Conservation (phyloP, 2,113 vertebrate species). For the Cyphomyrus discorhynchus region DNA sequence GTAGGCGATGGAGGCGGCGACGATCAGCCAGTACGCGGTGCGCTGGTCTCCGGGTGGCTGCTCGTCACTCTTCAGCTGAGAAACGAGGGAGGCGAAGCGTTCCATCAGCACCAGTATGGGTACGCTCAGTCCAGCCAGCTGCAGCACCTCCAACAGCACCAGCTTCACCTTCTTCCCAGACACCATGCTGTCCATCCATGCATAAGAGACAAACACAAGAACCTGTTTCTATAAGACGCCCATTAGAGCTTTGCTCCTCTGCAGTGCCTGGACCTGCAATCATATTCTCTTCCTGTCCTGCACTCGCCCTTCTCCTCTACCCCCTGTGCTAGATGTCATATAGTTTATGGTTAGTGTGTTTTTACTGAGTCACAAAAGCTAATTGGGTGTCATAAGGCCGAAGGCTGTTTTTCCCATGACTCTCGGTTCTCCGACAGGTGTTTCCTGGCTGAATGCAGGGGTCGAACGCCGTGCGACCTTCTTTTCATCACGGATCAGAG, state of each 20-base stretch:
- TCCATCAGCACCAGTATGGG: conserved; percentile 56
- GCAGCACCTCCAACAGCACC: conserved; percentile 58
- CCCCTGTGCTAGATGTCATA: conserved; percentile 48
- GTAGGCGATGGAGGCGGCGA: conserved; percentile 66
- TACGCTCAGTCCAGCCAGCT: conserved; percentile 49
- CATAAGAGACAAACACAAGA: neutral
- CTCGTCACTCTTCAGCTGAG: neutral
- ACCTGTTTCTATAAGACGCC: neutral
- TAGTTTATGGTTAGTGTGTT: conserved; percentile 51
- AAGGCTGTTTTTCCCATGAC: neutral
- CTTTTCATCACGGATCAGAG: neutral
- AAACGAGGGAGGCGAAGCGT: conserved; percentile 51
- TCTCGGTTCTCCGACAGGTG: neutral
- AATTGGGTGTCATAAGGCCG: neutral
- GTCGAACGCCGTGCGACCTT: neutral
- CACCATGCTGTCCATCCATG: conserved; percentile 43
- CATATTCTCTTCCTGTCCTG: neutral
- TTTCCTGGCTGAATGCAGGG: neutral
- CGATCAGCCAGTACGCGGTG: conserved; percentile 66
- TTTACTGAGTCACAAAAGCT: conserved; percentile 45
- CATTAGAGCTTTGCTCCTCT: neutral
- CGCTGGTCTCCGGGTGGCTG: neutral
- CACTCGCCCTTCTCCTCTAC: conserved; percentile 35
- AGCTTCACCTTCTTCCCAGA: conserved; percentile 64
- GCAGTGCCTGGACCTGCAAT: neutral